phyloP scores from a whole-genome alignment of 2,113 vertebrate genomes.

The Ascaphus truei region DNA sequence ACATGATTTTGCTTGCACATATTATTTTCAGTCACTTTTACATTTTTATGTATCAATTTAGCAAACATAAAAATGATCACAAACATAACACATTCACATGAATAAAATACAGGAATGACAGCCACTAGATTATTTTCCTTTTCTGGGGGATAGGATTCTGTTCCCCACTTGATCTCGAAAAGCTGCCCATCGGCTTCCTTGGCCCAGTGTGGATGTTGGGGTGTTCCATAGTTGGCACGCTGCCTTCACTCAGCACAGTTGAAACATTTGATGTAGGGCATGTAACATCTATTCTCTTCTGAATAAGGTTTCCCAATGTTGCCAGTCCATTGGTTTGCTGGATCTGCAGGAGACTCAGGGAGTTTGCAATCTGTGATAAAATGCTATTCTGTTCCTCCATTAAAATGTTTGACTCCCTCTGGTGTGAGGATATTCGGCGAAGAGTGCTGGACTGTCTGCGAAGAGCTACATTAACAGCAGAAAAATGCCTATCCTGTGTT shows the following conservation, averaged over 20 bases:
- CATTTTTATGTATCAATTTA: no score
- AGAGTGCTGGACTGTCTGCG: neutral
- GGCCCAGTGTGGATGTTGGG: neutral
- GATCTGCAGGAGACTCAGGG: constrained; percentile 6
- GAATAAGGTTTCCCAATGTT: neutral
- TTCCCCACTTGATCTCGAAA: neutral
- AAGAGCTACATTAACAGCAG: neutral
- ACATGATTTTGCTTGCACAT: no score
- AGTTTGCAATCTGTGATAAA: constrained; percentile 10
- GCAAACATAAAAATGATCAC: no score
- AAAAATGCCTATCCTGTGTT: neutral
- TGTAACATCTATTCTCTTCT: neutral
- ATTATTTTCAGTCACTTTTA: no score
- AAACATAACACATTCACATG: no score
- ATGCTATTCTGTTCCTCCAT: constrained; percentile 24
- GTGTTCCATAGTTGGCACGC: neutral
- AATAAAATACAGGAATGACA: no score
- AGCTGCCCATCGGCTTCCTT: neutral
- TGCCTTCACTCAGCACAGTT: no score
- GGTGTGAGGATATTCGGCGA: neutral
- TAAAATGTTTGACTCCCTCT: constrained; percentile 4
- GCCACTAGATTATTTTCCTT: constrained; percentile 3
- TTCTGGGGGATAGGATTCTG: neutral
- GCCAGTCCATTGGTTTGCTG: constrained; percentile 12
- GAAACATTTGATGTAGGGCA: neutral